Evolutionary conservation across 2,113 vertebrate genomes (phyloP).

Genomic region (Psilopsiagon aurifrons): DNA sequence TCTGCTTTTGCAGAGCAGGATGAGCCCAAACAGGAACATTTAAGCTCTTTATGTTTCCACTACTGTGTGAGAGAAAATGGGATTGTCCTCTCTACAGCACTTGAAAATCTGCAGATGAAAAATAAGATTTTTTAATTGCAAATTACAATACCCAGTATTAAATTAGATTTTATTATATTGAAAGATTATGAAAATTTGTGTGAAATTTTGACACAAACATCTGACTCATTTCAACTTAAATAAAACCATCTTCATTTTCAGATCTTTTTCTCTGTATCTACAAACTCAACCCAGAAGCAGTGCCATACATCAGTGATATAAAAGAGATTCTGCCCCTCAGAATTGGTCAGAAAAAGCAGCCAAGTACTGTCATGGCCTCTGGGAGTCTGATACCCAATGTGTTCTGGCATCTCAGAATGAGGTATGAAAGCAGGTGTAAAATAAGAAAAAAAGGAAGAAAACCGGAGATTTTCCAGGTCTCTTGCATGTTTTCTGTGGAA

Average conservation of each 20-base stretch:
- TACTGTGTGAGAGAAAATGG: background rate
- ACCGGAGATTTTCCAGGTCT: background rate
- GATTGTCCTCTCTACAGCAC: background rate
- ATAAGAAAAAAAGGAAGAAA: background rate
- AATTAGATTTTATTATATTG: background rate
- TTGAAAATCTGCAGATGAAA: background rate
- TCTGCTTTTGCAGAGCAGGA: background rate
- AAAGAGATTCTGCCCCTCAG: background rate
- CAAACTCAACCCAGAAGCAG: background rate
- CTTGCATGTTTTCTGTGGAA: background rate
- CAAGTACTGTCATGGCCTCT: background rate
- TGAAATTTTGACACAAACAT: background rate
- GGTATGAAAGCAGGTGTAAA: background rate
- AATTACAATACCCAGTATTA: background rate
- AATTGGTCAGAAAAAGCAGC: background rate
- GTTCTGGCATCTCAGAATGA: background rate
- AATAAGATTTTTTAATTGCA: background rate
- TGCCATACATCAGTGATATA: fast-evolving
- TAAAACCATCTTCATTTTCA: background rate
- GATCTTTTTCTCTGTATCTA: background rate
- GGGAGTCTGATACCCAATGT: background rate
- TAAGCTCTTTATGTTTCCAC: background rate
- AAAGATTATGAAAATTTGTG: background rate
- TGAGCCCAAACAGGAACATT: background rate
- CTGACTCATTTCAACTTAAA: background rate